Evolutionary conservation across 2,113 vertebrate genomes (phyloP).

Genomic region (Ictalurus furcatus): DNA sequence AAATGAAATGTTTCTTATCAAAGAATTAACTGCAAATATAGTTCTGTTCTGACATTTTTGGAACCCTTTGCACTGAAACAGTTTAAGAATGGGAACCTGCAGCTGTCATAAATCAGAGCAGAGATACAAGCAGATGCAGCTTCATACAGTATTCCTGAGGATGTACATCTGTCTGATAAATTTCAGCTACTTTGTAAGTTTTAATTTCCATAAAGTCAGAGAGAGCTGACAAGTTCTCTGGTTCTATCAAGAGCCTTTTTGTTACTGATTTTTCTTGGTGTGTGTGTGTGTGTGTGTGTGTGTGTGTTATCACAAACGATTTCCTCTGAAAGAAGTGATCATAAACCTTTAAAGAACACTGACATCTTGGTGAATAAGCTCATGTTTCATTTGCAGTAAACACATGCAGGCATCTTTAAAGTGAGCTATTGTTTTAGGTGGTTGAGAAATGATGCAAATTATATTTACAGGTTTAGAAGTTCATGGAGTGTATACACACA

Average conservation of each 20-base stretch:
- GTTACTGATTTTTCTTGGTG: slow-evolving; percentile 34
- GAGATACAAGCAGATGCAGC: neutral
- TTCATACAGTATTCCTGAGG: slow-evolving; percentile 41
- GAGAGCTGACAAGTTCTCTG: slow-evolving; percentile 40
- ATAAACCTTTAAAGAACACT: neutral
- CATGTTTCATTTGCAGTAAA: neutral
- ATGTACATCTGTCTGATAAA: slow-evolving; percentile 37
- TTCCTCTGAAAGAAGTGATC: neutral
- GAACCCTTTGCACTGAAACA: neutral
- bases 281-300: slow-evolving; percentile 55
- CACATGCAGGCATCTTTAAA: neutral
- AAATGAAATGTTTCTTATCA: neutral
- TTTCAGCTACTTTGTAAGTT: slow-evolving; percentile 36
- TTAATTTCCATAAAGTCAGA: slow-evolving; percentile 41
- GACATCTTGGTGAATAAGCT: neutral
- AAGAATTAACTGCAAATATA: neutral
- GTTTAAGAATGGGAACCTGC: neutral
- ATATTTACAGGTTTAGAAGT: neutral
- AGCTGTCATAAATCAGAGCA: neutral
- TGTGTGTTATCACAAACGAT: neutral
- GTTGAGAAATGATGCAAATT: neutral
- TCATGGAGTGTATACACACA: neutral
- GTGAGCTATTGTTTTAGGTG: neutral
- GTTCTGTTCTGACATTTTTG: neutral
- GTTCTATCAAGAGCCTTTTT: slow-evolving; percentile 39